Evolutionary conservation across 2,797 vertebrate species (phyloP).

Genomic region (Monodelphis domestica): DNA sequence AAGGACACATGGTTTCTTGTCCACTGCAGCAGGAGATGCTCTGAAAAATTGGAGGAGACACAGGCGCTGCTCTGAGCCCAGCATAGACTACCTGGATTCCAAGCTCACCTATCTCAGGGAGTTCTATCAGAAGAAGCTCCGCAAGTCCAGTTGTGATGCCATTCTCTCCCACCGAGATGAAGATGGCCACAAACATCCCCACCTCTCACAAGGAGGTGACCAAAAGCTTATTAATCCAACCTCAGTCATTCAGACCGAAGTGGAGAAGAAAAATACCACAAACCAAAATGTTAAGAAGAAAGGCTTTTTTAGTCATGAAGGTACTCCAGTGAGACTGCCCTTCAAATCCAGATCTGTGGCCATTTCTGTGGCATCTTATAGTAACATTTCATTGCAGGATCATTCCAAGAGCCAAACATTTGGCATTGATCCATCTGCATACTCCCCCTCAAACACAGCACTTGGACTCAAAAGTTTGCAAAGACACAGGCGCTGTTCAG

Average conservation of each 20-base stretch:
- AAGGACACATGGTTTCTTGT: slow-evolving; percentile 69
- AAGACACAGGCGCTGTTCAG: slow-evolving; percentile 90
- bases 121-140: slow-evolving; percentile 75
- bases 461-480: slow-evolving; percentile 80
- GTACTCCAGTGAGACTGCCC: slow-evolving; percentile 82
- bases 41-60: slow-evolving; percentile 84
- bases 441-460: slow-evolving; percentile 74
- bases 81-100: slow-evolving; percentile 82
- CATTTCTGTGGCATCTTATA: slow-evolving; percentile 82
- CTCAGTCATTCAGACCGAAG: slow-evolving; percentile 73
- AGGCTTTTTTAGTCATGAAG: slow-evolving; percentile 79
- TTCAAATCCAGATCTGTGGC: slow-evolving; percentile 85
- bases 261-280: slow-evolving; percentile 72
- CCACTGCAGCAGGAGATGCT: slow-evolving; percentile 64
- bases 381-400: slow-evolving; percentile 75
- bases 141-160: slow-evolving; percentile 93
- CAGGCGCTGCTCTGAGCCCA: slow-evolving; percentile 92
- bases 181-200: slow-evolving; percentile 80
- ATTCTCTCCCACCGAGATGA: slow-evolving; percentile 83
- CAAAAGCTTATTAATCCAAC: slow-evolving; percentile 80
- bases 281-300: slow-evolving; percentile 80
- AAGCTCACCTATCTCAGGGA: slow-evolving; percentile 62
- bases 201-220: slow-evolving; percentile 78
- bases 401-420: slow-evolving; percentile 56
- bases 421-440: slow-evolving; percentile 62